Conservation (phyloP, 2,797 vertebrate genomes). For the Epinephelus malabaricus region DNA sequence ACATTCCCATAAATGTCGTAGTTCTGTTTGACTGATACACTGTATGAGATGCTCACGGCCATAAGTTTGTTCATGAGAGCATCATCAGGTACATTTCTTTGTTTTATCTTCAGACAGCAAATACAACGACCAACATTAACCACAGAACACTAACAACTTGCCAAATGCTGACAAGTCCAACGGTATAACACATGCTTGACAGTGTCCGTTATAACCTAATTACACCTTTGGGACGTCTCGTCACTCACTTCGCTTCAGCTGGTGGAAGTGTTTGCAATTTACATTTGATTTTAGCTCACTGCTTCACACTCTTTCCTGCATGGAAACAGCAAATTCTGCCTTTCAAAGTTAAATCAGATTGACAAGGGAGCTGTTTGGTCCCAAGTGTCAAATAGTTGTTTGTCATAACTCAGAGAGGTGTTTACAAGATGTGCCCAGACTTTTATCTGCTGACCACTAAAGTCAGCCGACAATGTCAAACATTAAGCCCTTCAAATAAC, state of each 20-base stretch:
- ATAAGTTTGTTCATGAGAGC: constrained; percentile 15
- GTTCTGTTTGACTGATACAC: constrained; percentile 11
- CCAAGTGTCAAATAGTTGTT: not conserved
- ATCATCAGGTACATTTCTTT: constrained; percentile 31
- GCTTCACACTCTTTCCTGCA: not conserved
- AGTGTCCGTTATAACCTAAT: not conserved
- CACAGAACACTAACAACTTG: constrained; percentile 23
- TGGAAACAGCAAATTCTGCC: constrained; percentile 5
- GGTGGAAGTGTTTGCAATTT: not conserved
- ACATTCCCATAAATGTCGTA: constrained; percentile 54
- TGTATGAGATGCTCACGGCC: constrained; percentile 1
- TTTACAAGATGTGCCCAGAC: constrained; percentile 19
- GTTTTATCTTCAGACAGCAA: constrained; percentile 35
- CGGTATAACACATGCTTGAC: not conserved
- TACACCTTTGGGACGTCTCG: not conserved
- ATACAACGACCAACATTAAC: constrained; percentile 21
- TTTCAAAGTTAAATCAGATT: not conserved
- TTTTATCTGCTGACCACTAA: constrained; percentile 49
- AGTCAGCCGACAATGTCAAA: constrained; percentile 60
- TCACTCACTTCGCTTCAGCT: not conserved
- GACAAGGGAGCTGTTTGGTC: constrained; percentile 20
- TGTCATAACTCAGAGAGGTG: constrained; percentile 14
- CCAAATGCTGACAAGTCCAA: constrained; percentile 14
- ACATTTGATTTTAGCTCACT: not conserved
- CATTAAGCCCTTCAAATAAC: constrained; percentile 57